Percentiles rank a stretch among this genome's conserved stretches.
These are phyloP conservation scores for Druon quercuslanigerum DNA, from an alignment of 1,140 invertebrate genomes.

Conservation along the genomic window DNA sequence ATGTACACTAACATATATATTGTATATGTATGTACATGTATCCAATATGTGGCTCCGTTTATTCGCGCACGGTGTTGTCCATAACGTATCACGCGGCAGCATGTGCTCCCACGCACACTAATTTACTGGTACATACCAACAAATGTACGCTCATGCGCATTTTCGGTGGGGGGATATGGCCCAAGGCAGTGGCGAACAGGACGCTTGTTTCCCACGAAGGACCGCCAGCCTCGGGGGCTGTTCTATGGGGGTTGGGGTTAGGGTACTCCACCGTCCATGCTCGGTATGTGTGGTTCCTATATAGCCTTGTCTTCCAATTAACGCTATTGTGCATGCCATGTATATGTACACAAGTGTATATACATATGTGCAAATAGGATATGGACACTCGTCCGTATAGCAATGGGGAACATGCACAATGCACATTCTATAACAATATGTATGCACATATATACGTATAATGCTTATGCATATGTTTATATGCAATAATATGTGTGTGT, in stretches of 20 bases:
- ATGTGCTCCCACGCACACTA: slow-evolving; percentile 19
- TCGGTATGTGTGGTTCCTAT: slow-evolving; percentile 55
- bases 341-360: slow-evolving; percentile 47
- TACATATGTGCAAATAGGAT: slow-evolving; percentile 36
- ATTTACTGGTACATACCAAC: slow-evolving; percentile 20
- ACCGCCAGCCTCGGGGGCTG: slow-evolving; percentile 54
- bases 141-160: slow-evolving; percentile 20
- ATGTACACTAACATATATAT: neutral
- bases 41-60: slow-evolving; percentile 2
- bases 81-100: slow-evolving; percentile 18
- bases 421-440: neutral
- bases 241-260: slow-evolving; percentile 51
- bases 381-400: slow-evolving; percentile 36
- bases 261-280: slow-evolving; percentile 50
- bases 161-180: slow-evolving; percentile 40
- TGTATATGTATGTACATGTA: neutral
- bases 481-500: neutral
- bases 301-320: slow-evolving; percentile 62
- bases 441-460: slow-evolving; percentile 5
- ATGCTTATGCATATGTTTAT: neutral
- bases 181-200: slow-evolving; percentile 55
- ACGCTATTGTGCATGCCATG: slow-evolving; percentile 55
- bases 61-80: slow-evolving; percentile 14
- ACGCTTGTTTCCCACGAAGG: slow-evolving; percentile 58
- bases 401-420: slow-evolving; percentile 13